A percentile compares a stretch with the other conserved stretches of the same genome.
Evolutionary conservation across 2,113 vertebrate genomes (phyloP).

Genomic region (Scolopax mira): DNA sequence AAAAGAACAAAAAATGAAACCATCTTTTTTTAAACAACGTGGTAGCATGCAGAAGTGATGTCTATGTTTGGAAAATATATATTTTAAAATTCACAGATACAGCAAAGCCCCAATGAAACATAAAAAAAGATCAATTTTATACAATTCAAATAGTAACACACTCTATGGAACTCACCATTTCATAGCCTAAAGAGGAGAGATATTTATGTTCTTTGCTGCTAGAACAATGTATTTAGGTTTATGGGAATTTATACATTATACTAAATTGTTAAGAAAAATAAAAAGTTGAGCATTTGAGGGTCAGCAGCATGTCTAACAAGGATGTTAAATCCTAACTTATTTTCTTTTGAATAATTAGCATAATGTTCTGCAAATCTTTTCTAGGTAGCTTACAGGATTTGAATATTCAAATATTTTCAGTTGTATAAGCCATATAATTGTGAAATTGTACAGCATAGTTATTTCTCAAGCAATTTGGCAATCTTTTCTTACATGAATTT

Average conservation of each 20-base stretch:
- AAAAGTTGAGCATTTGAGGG: conserved; percentile 23
- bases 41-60: conserved; percentile 36
- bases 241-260: conserved; percentile 20
- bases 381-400: conserved; percentile 57
- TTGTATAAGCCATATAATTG: conserved; percentile 65
- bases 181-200: conserved; percentile 15
- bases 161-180: conserved; percentile 5
- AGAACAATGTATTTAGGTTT: conserved; percentile 49
- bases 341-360: conserved; percentile 32
- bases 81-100: conserved; percentile 68
- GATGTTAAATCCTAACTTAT: conserved; percentile 13
- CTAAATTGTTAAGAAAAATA: conserved; percentile 48
- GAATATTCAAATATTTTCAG: conserved; percentile 68
- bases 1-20: conserved; percentile 29
- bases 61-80: conserved; percentile 49
- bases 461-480: conserved; percentile 62
- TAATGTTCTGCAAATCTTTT: conserved; percentile 45
- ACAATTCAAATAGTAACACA: conserved; percentile 37
- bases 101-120: conserved; percentile 59
- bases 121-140: conserved; percentile 66
- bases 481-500: conserved; percentile 49
- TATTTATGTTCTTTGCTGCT: conserved; percentile 8
- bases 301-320: conserved; percentile 50
- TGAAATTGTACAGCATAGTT: conserved; percentile 48
- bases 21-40: conserved; percentile 8